Conservation (phyloP, 2,797 vertebrate genomes). For the Schizopygopsis malacanthus region DNA sequence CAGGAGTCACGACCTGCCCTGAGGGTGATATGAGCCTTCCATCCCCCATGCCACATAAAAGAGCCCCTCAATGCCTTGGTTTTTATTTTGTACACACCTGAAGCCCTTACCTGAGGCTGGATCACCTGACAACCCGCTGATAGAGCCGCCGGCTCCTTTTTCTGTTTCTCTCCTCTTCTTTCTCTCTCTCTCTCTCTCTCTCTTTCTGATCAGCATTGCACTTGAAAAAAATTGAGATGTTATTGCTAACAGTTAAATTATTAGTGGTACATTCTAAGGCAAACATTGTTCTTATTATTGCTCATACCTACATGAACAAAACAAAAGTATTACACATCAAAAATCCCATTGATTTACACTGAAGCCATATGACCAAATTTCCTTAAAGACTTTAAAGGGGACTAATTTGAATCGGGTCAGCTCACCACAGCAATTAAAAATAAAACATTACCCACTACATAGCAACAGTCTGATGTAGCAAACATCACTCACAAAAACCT, state of each 20-base stretch:
- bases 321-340: neutral
- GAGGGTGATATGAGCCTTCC: slow-evolving; percentile 66
- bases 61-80: slow-evolving; percentile 48
- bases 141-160: slow-evolving; percentile 67
- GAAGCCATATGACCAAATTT: neutral
- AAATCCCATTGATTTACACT: neutral
- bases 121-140: slow-evolving; percentile 72
- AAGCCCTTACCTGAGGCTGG: slow-evolving; percentile 48
- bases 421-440: neutral
- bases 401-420: neutral
- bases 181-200: neutral
- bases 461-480: neutral
- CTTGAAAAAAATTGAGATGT: neutral
- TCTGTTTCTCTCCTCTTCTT: slow-evolving; percentile 9
- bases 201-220: slow-evolving; percentile 26
- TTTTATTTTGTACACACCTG: slow-evolving; percentile 64
- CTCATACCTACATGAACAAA: neutral
- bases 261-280: neutral
- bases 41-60: slow-evolving; percentile 58
- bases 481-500: neutral
- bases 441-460: neutral
- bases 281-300: neutral
- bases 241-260: neutral
- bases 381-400: neutral
- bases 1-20: slow-evolving; percentile 75